These are phyloP conservation scores for Drosophila monieri DNA, from an alignment of 2,888 invertebrate genomes.

Conservation along the genomic window DNA sequence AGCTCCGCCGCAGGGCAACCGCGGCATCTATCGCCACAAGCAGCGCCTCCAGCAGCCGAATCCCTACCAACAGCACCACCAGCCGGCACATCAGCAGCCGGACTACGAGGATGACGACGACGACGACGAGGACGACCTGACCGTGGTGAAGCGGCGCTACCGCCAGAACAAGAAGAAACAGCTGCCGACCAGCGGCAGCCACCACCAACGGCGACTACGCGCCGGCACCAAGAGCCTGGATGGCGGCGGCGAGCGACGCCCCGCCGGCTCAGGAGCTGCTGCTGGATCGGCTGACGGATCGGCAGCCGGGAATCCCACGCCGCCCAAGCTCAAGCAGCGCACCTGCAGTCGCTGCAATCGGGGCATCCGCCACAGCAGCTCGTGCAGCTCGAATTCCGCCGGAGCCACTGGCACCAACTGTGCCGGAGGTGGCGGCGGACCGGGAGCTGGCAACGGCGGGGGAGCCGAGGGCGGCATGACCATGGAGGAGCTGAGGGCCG, in stretches of 20 bases:
- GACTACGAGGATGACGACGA: slow-evolving; percentile 72
- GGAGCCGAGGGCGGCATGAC: slow-evolving; percentile 86
- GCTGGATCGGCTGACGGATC: slow-evolving; percentile 13
- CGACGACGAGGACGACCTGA: slow-evolving; percentile 76
- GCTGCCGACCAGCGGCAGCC: slow-evolving; percentile 53
- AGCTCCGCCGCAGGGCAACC: slow-evolving; percentile 48
- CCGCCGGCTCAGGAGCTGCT: slow-evolving; percentile 40
- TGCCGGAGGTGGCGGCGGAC: slow-evolving; percentile 30
- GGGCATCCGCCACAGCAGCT: slow-evolving; percentile 83
- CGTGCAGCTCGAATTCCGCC: slow-evolving; percentile 86
- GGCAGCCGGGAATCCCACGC: slow-evolving; percentile 21
- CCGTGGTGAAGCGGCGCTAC: slow-evolving; percentile 80
- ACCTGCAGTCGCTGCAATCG: slow-evolving; percentile 83
- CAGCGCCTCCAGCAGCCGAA: slow-evolving; percentile 53
- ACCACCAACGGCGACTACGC: slow-evolving; percentile 79
- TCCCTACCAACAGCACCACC: slow-evolving; percentile 31
- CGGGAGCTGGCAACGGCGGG: slow-evolving; percentile 69
- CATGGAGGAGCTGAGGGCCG: slow-evolving; percentile 92
- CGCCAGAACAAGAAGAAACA: slow-evolving; percentile 81
- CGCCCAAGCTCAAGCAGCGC: slow-evolving; percentile 58
- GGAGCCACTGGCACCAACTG: slow-evolving; percentile 81
- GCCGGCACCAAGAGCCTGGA: slow-evolving; percentile 77
- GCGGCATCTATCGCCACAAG: slow-evolving; percentile 56
- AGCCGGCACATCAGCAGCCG: slow-evolving; percentile 47
- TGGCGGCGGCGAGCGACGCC: slow-evolving; percentile 57